phyloP scores from a whole-genome alignment of 1,140 invertebrate genomes.

The Scaptomyza graminum region DNA sequence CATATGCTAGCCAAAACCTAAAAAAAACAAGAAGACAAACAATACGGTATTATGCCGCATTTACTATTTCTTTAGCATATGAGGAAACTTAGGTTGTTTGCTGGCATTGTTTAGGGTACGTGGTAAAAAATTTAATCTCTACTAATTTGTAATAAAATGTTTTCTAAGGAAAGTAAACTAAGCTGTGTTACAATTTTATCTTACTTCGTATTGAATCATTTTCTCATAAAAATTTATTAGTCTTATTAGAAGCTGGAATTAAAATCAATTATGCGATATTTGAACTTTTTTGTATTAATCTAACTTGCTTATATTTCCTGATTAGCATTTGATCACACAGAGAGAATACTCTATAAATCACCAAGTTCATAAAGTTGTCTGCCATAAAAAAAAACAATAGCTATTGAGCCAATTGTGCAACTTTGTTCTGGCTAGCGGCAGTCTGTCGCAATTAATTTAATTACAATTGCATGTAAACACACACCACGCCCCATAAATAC shows the following conservation, averaged over 20 bases:
- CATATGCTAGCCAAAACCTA: conserved; percentile 23
- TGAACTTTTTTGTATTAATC: not conserved
- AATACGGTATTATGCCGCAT: not conserved
- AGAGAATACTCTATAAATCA: conserved; percentile 9
- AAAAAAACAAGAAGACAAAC: conserved; percentile 5
- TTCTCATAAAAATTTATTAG: too few relatives aligned
- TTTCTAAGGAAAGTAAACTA: too few relatives aligned
- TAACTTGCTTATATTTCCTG: not conserved
- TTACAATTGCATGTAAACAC: conserved; percentile 66
- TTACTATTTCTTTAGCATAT: too few relatives aligned
- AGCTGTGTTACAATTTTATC: too few relatives aligned
- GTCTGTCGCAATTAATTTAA: conserved; percentile 67
- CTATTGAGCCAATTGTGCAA: conserved; percentile 57
- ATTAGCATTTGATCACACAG: not conserved
- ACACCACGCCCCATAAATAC: conserved; percentile 67
- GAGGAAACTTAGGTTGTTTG: too few relatives aligned
- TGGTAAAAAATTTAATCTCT: too few relatives aligned
- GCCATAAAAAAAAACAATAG: conserved; percentile 13
- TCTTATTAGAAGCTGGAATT: not conserved
- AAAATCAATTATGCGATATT: not conserved
- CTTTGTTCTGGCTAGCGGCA: conserved; percentile 13
- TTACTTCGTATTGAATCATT: too few relatives aligned
- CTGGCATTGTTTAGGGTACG: too few relatives aligned
- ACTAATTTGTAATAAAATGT: too few relatives aligned
- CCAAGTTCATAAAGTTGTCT: conserved; percentile 12